Evolutionary conservation across 2,113 vertebrate species (phyloP).

Genomic region (Erythrolamprus reginae): DNA sequence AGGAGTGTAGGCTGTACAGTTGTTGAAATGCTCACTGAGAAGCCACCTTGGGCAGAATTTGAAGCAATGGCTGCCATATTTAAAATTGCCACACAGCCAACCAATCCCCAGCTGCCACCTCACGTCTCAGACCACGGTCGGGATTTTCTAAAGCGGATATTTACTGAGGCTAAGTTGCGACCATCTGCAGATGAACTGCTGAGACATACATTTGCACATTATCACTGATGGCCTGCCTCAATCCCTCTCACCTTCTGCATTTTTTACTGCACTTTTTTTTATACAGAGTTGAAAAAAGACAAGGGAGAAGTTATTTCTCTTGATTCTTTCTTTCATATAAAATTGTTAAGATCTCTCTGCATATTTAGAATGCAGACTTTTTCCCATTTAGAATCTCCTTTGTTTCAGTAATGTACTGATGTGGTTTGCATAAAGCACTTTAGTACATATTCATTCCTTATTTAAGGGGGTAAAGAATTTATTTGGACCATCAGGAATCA

Average conservation of each 20-base stretch:
- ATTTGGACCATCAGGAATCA: conserved; percentile 65
- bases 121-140: conserved; percentile 93
- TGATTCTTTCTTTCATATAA: conserved; percentile 73
- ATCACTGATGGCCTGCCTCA: conserved; percentile 76
- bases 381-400: conserved; percentile 55
- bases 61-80: conserved; percentile 99
- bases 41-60: conserved; percentile 95
- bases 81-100: conserved; percentile 98
- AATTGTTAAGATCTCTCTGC: conserved; percentile 73
- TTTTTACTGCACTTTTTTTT: conserved; percentile 79
- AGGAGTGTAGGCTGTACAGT: conserved; percentile 98
- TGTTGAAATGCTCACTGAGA: conserved; percentile 97
- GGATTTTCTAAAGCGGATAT: conserved; percentile 95
- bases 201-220: conserved; percentile 95
- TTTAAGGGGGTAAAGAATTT: conserved; percentile 60
- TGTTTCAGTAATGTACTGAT: conserved; percentile 76
- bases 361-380: conserved; percentile 69
- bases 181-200: conserved; percentile 93
- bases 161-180: conserved; percentile 92
- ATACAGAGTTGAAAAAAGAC: conserved; percentile 61
- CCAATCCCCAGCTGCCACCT: conserved; percentile 89
- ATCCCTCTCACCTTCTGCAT: conserved; percentile 58
- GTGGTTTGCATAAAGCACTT: conserved; percentile 80
- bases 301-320: conserved; percentile 75
- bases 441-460: conserved; percentile 78